Conservation (phyloP, 1,140 invertebrate genomes). For the Piezodorus guildinii region DNA sequence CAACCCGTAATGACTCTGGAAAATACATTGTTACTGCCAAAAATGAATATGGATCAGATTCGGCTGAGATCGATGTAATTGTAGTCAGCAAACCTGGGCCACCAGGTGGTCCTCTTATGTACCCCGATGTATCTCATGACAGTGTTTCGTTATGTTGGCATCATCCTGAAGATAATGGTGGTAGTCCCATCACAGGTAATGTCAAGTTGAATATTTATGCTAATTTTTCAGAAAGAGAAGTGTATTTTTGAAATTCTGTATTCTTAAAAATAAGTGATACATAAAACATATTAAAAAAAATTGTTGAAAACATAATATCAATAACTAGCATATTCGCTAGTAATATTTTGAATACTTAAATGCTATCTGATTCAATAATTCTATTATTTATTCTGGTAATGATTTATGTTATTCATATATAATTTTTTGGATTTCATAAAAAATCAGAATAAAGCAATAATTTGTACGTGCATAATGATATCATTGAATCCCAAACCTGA, state of each 20-base stretch:
- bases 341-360: too few species aligned
- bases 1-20: slow-evolving; percentile 80
- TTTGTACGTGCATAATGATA: too few species aligned
- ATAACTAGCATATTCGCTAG: too few species aligned
- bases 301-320: too few species aligned
- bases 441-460: too few species aligned
- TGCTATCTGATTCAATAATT: too few species aligned
- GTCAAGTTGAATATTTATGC: neutral
- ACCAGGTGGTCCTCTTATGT: slow-evolving; percentile 77
- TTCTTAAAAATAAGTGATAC: too few species aligned
- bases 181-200: slow-evolving; percentile 81
- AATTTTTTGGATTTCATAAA: too few species aligned
- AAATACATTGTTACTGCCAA: slow-evolving; percentile 80
- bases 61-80: slow-evolving; percentile 84
- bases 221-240: neutral
- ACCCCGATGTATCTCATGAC: slow-evolving; percentile 66
- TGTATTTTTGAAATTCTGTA: neutral
- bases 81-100: slow-evolving; percentile 82
- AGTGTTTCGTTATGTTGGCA: slow-evolving; percentile 86
- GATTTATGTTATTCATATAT: too few species aligned
- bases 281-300: too few species aligned
- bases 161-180: slow-evolving; percentile 85
- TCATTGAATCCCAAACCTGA: too few species aligned
- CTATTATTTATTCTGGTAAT: too few species aligned
- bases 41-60: slow-evolving; percentile 83